Evolutionary conservation across 2,113 vertebrate species (phyloP), one percentile per base, ranked within the genome.

Genomic region (Alligator sinensis): DNA sequence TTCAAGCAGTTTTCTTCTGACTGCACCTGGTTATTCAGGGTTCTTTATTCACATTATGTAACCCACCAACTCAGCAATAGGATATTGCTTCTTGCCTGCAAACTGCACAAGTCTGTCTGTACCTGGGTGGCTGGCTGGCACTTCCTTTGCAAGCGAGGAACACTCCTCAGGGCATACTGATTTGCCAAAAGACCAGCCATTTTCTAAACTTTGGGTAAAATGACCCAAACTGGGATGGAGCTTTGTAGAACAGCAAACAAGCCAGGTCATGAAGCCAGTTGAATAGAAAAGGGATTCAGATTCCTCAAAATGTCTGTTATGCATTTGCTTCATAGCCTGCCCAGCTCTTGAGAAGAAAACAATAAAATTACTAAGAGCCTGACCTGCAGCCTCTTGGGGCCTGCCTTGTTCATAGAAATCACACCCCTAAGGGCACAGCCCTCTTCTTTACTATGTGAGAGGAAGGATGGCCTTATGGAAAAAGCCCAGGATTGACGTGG

Each of bases 91-190:
- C n/a, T 24, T 61, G 7, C 57, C 15, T 2, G 0, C 1, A 22
- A 80, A 57, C 59, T 34, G 63, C 34, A 60, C 74, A 14, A 4
- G 15, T 70, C 27, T 62, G 72, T 3, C 64, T 76, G 22, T 27
- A 62, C 22, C 4, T 22, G 55, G 80, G 25, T 55, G 30, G 54
- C 59, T 16, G 18, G 47, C 47, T 47, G 8, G 18, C 25, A 19
- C 12, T 12, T 2, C 21, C 64, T 74, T 72, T 1, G 1, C 86
- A n/a, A 15, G 0, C 72, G 55, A 70, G 68, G 68, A 38, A 34
- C 19, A 21, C 68, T 30, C 58, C 66, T 0, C 21, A 1, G 0
- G 0, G 61, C 3, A 1, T 54, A 4, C 0, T 47, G 47, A 9
- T 13, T 47, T 77, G 61, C 1, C 0, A 4, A 6, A 61, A 19